Percentiles rank a stretch among this genome's conserved stretches.
Evolutionary conservation across 2,797 vertebrate species (phyloP).

Genomic region (Vireo griseus): DNA sequence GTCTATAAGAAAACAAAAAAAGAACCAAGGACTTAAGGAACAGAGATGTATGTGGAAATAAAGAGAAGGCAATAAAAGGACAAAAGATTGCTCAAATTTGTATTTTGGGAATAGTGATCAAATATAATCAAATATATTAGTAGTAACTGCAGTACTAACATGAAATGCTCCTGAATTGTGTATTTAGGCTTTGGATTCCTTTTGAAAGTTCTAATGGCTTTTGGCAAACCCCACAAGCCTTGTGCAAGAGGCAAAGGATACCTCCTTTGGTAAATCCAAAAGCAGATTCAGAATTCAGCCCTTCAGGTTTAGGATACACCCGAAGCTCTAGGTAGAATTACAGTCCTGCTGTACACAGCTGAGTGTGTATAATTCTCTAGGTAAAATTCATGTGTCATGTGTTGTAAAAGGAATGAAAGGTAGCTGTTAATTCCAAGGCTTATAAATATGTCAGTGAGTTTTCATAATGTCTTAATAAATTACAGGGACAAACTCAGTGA

Average conservation of each 20-base stretch:
- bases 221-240: background rate
- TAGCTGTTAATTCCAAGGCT: constrained; percentile 71
- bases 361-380: constrained; percentile 7
- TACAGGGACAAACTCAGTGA: constrained; percentile 52
- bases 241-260: background rate
- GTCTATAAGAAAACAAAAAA: background rate
- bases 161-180: background rate
- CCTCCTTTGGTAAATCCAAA: background rate
- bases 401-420: constrained; percentile 65
- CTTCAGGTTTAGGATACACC: background rate
- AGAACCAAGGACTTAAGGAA: background rate
- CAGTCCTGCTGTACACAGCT: background rate
- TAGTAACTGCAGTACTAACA: background rate
- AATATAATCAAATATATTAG: background rate
- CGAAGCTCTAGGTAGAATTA: background rate
- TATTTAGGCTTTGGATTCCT: background rate
- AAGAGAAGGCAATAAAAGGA: background rate
- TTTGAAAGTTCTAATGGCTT: background rate
- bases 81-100: background rate
- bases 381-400: constrained; percentile 7
- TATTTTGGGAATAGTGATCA: background rate
- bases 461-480: constrained; percentile 73
- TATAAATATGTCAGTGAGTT: constrained; percentile 73
- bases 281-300: background rate
- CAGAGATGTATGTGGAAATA: background rate